Base-by-base conservation (phyloP, 2,113 vertebrate genomes). In the Archocentrus centrarchus region DNA sequence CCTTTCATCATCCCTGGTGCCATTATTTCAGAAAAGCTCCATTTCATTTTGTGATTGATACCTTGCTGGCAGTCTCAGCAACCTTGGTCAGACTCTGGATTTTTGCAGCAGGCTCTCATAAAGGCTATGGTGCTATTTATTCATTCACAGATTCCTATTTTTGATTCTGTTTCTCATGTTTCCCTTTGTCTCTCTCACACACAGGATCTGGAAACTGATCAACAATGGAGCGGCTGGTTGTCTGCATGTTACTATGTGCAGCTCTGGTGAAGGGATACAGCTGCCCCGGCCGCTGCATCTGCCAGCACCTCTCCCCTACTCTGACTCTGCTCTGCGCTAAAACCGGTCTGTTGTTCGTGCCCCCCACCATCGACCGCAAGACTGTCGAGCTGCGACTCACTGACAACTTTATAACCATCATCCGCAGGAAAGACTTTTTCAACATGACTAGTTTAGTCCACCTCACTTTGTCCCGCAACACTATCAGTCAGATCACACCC, bases 361-460 rank as follows among this genome's bases (percentile, higher is more conserved):
- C 98, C 0, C 97, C 97, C 0, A 95, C 94, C 82, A 97, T 99
- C 6, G 98, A 99, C 95, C 96, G 97, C 73, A 97, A 95, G 59
- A 98, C 98, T 1, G 98, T 99, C 18, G 98, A 99, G 92, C 95
- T 99, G 84, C 96, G 98, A 1, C 95, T 99, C 66, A 98, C 98
- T 0, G 98, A 99, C 94, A 98, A 99, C 93, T 99, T 99, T 95
- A 98, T 99, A 84, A 98, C 97, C 0, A 92, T 97, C 2, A 96
- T 99, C 14, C 97, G 97, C 5, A 95, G 95, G 62, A 95, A 97
- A 27, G 98, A 99, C 93, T 98, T 99, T 83, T 95, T 96, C 92
- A 99, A 99, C 95, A 99, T 99, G 98, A 99, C 97, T 78, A 98
- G 97, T 91, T 87, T 99, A 91, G 98, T 99, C 20, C 98, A 99